Percentiles rank a stretch among this genome's conserved stretches.
These are phyloP conservation scores for Meles meles DNA, from an alignment of 2,113 vertebrate species.

Conservation along the genomic window DNA sequence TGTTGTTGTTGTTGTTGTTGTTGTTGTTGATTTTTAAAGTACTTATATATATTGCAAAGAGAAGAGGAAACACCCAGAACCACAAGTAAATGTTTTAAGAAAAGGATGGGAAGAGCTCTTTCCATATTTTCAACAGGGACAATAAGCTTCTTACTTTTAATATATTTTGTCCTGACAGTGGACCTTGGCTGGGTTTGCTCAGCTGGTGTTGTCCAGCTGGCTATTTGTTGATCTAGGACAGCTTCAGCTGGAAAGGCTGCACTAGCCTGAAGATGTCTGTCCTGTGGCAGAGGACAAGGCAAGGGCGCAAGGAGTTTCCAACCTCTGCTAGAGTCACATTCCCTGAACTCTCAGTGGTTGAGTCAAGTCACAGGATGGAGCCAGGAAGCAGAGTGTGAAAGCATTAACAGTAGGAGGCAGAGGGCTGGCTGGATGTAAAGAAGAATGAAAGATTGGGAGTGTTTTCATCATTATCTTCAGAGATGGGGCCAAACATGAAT, in stretches of 20 bases:
- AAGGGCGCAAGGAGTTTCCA: fast-evolving
- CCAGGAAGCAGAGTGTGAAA: not conserved
- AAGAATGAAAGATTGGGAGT: fast-evolving
- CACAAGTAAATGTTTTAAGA: not conserved
- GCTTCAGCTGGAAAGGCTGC: not conserved
- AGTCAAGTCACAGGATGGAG: not conserved
- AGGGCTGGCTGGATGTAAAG: not conserved
- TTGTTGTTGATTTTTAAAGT: not conserved
- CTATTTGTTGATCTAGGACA: not conserved
- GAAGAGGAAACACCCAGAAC: not conserved
- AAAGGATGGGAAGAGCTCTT: not conserved
- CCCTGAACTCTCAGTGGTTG: not conserved
- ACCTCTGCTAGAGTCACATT: not conserved
- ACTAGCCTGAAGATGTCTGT: not conserved
- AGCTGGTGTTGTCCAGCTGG: fast-evolving
- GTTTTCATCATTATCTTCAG: not conserved
- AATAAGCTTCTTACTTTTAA: not conserved
- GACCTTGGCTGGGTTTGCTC: not conserved
- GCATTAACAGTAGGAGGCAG: no score
- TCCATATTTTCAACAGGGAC: not conserved
- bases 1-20: not conserved
- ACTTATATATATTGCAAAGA: not conserved
- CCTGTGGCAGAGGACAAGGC: not conserved
- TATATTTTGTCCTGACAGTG: not conserved
- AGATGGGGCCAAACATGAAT: not conserved